A percentile compares a stretch with the other conserved stretches of the same genome.
phyloP scores from a whole-genome alignment of 2,888 invertebrate species.

The Drosophila fulvimacula region DNA sequence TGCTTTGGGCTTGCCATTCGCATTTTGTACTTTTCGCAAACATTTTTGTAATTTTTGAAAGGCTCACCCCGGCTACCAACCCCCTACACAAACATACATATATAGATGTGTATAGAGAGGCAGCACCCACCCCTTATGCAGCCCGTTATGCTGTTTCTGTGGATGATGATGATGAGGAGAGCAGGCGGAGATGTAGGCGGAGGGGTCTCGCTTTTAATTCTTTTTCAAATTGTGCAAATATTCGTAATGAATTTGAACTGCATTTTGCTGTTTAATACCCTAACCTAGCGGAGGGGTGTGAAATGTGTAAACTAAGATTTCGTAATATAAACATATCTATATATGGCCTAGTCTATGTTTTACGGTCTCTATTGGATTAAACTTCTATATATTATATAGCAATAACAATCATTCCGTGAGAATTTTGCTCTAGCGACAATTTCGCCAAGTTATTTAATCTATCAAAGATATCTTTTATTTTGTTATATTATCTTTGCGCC shows the following conservation, averaged over 20 bases:
- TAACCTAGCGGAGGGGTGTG: background rate
- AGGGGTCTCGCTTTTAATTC: conserved; percentile 39
- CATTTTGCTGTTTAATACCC: conserved; percentile 12
- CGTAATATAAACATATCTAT: background rate
- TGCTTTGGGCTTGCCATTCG: conserved; percentile 71
- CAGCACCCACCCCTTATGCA: conserved; percentile 52
- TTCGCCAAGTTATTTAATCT: conserved; percentile 1
- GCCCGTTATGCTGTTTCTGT: conserved; percentile 29
- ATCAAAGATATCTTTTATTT: background rate
- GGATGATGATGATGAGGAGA: conserved; percentile 23
- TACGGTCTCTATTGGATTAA: background rate
- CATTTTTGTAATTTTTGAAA: conserved; percentile 67
- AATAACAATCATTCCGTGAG: background rate
- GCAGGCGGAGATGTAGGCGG: background rate
- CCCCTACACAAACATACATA: conserved; percentile 21
- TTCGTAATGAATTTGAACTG: conserved; percentile 64
- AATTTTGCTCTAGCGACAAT: background rate
- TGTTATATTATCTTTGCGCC: background rate
- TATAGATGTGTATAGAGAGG: background rate
- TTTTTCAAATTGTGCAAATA: conserved; percentile 67
- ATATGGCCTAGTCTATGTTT: background rate
- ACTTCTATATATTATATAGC: background rate
- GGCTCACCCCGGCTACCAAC: conserved; percentile 38
- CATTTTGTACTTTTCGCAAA: conserved; percentile 71
- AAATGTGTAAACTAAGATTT: background rate